These are phyloP conservation scores for Gambusia affinis DNA, from an alignment of 2,113 vertebrate genomes.

Conservation along the genomic window DNA sequence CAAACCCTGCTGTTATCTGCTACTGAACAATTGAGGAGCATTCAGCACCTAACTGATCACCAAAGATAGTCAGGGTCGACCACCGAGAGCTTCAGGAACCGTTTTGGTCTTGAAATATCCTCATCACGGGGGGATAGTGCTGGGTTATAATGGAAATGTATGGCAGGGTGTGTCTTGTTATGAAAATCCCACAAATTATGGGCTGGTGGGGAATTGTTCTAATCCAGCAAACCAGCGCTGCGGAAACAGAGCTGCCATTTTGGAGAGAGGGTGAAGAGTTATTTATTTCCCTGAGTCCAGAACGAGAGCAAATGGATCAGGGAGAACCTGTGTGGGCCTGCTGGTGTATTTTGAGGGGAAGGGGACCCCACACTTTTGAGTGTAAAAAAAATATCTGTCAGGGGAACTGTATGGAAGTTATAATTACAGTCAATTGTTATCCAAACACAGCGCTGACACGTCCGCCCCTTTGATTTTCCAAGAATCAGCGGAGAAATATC, in stretches of 20 bases:
- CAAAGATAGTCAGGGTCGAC: constrained; percentile 29
- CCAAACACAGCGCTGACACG: constrained; percentile 23
- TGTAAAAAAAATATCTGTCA: constrained; percentile 45
- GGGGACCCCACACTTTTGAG: constrained; percentile 37
- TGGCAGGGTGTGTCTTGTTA: constrained; percentile 74
- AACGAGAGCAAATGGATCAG: constrained; percentile 44
- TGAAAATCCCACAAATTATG: constrained; percentile 80
- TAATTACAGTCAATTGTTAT: constrained; percentile 41
- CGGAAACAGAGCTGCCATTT: constrained; percentile 73
- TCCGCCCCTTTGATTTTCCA: constrained; percentile 23
- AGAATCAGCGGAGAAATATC: constrained; percentile 33
- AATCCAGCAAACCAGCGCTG: constrained; percentile 74
- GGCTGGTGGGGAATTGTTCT: constrained; percentile 80
- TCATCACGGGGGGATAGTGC: constrained; percentile 62
- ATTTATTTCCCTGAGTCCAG: constrained; percentile 66
- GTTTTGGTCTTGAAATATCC: constrained; percentile 66
- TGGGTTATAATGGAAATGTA: constrained; percentile 75
- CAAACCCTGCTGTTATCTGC: constrained; percentile 71
- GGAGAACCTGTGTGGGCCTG: constrained; percentile 47
- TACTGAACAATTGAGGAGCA: constrained; percentile 46
- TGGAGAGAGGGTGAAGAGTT: constrained; percentile 63
- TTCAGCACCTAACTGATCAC: constrained; percentile 22
- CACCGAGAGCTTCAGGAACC: constrained; percentile 12
- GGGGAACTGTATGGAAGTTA: constrained; percentile 13
- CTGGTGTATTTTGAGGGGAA: constrained; percentile 15